Conservation (phyloP, 2,797 vertebrate species). For the Chaunax sp. region DNA sequence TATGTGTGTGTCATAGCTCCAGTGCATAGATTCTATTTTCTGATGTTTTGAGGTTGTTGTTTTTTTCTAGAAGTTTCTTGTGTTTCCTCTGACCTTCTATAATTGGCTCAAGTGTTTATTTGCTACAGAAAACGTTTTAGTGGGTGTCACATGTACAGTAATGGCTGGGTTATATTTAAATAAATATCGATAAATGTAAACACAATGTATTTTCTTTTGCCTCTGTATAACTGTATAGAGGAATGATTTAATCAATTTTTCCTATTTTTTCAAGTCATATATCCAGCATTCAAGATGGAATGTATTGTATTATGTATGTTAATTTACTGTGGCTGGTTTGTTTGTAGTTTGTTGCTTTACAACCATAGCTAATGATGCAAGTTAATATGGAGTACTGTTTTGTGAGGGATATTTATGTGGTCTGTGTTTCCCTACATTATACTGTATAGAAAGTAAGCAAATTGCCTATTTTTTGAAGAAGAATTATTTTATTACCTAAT, state of each 20-base stretch:
- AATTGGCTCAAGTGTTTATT: not conserved
- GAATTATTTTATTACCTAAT: not conserved
- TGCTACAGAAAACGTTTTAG: conserved; percentile 10
- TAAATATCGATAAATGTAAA: too few species aligned
- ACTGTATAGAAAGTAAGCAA: not conserved
- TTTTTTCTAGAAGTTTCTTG: too few species aligned
- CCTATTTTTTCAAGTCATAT: too few species aligned
- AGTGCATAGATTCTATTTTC: not conserved
- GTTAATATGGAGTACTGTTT: not conserved
- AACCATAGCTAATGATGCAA: not conserved
- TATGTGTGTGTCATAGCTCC: not conserved
- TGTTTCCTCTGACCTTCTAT: not conserved
- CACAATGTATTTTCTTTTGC: too few species aligned
- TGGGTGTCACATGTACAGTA: not conserved
- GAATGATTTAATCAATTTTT: too few species aligned
- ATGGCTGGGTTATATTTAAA: too few species aligned
- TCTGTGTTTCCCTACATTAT: not conserved
- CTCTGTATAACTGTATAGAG: too few species aligned
- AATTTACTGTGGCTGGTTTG: not conserved
- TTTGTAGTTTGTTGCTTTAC: not conserved
- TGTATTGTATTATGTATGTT: too few species aligned
- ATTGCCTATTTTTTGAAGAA: not conserved
- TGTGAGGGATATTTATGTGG: not conserved
- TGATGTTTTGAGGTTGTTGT: not conserved
- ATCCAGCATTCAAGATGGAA: too few species aligned